A percentile compares a stretch with the other conserved stretches of the same genome.
Evolutionary conservation across 2,113 vertebrate species (phyloP).

Genomic region (Notothenia rossii): DNA sequence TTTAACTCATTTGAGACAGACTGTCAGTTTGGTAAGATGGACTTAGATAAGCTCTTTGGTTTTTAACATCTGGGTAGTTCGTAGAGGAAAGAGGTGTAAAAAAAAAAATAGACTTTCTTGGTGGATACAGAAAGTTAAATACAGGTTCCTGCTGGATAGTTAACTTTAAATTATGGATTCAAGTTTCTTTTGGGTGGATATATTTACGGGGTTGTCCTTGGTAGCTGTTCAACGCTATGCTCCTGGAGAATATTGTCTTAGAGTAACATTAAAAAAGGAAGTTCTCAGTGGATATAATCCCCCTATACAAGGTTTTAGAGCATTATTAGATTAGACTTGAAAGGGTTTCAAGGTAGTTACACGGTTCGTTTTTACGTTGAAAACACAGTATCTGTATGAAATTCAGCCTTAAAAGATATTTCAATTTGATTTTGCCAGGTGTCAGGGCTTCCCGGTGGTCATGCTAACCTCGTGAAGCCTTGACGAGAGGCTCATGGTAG

Average conservation of each 20-base stretch:
- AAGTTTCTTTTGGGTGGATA: neutral
- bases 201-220: neutral
- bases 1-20: neutral
- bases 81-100: fast-evolving
- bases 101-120: neutral
- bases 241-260: neutral
- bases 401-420: neutral
- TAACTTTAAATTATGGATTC: neutral
- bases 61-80: neutral
- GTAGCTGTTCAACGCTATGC: neutral
- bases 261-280: neutral
- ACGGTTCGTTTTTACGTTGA: neutral
- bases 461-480: neutral
- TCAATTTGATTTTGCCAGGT: neutral
- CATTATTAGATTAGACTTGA: neutral
- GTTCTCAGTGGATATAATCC: neutral
- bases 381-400: neutral
- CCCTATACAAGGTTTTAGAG: neutral
- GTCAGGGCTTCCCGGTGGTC: neutral
- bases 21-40: neutral
- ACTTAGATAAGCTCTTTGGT: neutral
- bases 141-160: neutral
- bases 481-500: neutral
- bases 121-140: neutral
- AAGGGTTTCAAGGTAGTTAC: neutral